These are phyloP conservation scores for Erynnis tages DNA, from an alignment of 2,888 invertebrate genomes.

Conservation along the genomic window DNA sequence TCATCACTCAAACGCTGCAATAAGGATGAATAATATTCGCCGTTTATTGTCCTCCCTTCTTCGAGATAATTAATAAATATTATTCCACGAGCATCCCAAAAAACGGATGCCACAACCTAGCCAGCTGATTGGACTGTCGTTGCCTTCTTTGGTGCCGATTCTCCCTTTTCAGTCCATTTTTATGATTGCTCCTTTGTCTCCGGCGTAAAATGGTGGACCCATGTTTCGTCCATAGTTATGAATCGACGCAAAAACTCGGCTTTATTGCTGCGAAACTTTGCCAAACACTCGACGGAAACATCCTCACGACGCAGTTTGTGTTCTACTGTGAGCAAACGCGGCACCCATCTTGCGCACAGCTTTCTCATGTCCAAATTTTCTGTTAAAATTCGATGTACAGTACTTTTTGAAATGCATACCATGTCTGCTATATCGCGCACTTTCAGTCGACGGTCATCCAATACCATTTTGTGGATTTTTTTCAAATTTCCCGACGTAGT, in stretches of 20 bases:
- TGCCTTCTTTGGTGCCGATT: background rate
- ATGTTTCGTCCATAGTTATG: conserved; percentile 8
- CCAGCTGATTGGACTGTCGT: background rate
- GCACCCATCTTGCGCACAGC: conserved; percentile 18
- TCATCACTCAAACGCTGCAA: background rate
- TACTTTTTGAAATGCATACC: background rate
- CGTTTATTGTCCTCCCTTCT: background rate
- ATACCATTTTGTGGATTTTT: background rate
- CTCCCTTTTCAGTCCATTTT: background rate
- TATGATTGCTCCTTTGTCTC: background rate
- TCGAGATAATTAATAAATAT: background rate
- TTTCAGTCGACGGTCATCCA: background rate
- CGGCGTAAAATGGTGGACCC: background rate
- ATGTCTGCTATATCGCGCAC: background rate
- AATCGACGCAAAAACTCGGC: conserved; percentile 14
- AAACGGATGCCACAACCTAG: background rate
- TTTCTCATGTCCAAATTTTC: conserved; percentile 16
- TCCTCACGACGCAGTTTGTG: background rate
- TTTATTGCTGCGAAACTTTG: background rate
- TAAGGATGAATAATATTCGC: background rate
- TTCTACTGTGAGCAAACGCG: conserved; percentile 17
- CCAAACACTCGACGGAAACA: background rate
- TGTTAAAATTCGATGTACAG: background rate
- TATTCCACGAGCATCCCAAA: background rate
- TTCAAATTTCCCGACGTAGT: too few species aligned